Conservation (phyloP, 1,140 invertebrate species). For the Cataglyphis hispanica region DNA sequence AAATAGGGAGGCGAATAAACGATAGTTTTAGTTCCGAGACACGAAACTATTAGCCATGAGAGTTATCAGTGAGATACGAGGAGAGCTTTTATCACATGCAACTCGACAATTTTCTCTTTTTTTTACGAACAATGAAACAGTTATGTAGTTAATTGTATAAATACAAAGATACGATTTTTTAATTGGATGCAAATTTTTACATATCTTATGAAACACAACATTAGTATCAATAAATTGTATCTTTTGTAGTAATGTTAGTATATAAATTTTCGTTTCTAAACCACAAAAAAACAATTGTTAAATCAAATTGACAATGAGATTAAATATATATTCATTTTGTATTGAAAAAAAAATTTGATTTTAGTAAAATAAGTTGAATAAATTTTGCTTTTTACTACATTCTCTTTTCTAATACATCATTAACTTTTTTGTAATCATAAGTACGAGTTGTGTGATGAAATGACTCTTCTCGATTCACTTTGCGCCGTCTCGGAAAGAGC, state of each 20-base stretch:
- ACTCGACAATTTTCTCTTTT: not conserved
- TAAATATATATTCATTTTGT: not conserved
- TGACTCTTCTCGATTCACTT: conserved; percentile 22
- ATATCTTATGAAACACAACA: not conserved
- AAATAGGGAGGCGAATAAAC: conserved; percentile 46
- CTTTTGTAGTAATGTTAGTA: not conserved
- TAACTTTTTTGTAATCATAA: not conserved
- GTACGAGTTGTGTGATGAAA: not conserved
- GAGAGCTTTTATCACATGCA: conserved; percentile 10
- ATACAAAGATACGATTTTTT: not conserved
- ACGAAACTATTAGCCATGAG: conserved; percentile 18
- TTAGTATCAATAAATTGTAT: not conserved
- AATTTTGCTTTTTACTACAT: not conserved
- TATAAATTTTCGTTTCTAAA: not conserved
- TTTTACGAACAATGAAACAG: not conserved
- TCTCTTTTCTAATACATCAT: not conserved
- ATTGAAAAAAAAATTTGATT: not conserved
- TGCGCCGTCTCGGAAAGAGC: conserved; percentile 11
- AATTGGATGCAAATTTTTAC: not conserved
- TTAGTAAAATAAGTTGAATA: not conserved
- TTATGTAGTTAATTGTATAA: not conserved
- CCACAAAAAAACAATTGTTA: not conserved
- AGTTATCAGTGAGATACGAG: conserved; percentile 10
- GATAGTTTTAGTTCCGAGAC: conserved; percentile 30
- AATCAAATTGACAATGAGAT: not conserved